phyloP scores from a whole-genome alignment of 2,113 vertebrate species.

The Anolis sagrei region DNA sequence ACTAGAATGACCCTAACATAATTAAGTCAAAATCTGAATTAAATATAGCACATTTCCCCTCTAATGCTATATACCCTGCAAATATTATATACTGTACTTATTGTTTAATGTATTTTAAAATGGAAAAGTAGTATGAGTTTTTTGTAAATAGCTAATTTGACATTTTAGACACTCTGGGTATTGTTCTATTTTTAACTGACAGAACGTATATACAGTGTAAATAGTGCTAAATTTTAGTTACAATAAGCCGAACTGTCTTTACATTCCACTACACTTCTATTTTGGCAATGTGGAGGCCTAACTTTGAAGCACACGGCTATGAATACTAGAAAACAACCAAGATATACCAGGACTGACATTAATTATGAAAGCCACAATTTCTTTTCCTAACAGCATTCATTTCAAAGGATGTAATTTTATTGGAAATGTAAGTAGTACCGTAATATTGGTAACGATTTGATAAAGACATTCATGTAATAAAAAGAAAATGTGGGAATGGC shows the following conservation, averaged over 20 bases:
- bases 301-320: slow-evolving; percentile 70
- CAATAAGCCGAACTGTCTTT: slow-evolving; percentile 70
- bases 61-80: slow-evolving; percentile 73
- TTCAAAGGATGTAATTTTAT: slow-evolving; percentile 53
- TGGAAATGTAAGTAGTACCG: slow-evolving; percentile 53
- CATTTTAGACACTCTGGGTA: slow-evolving; percentile 64
- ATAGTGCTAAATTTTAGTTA: slow-evolving; percentile 65
- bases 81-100: slow-evolving; percentile 63
- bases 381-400: slow-evolving; percentile 62
- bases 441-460: slow-evolving; percentile 61
- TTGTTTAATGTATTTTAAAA: slow-evolving; percentile 64
- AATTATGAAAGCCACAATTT: slow-evolving; percentile 59
- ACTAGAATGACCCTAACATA: slow-evolving; percentile 63
- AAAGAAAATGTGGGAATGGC: slow-evolving; percentile 69
- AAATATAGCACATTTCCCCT: slow-evolving; percentile 58
- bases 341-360: slow-evolving; percentile 60
- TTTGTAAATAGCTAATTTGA: slow-evolving; percentile 57
- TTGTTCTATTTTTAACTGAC: slow-evolving; percentile 62
- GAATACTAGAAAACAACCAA: slow-evolving; percentile 64
- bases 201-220: slow-evolving; percentile 66
- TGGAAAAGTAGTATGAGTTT: slow-evolving; percentile 66
- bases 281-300: slow-evolving; percentile 81
- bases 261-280: slow-evolving; percentile 70
- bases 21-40: slow-evolving; percentile 67
- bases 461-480: slow-evolving; percentile 74